Percentiles rank a stretch among this genome's conserved stretches.
Evolutionary conservation across 1,140 invertebrate species (phyloP).

Genomic region (Drepana arcuata): DNA sequence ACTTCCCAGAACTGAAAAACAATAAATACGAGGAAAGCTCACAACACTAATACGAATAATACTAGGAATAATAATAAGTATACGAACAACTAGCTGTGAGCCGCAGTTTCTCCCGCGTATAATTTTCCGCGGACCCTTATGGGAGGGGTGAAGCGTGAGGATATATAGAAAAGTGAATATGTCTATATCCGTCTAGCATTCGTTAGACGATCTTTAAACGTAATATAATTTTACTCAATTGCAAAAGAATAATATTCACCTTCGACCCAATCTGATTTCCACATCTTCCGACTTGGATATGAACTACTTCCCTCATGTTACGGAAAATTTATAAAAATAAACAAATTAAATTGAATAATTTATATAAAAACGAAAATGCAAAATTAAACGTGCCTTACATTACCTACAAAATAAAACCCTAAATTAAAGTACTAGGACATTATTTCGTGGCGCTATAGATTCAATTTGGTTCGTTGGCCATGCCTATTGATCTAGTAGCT

Average conservation of each 20-base stretch:
- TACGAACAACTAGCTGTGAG: too few species aligned
- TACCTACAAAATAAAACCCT: conserved; percentile 17
- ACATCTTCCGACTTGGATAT: conserved; percentile 82
- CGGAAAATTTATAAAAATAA: conserved; percentile 34
- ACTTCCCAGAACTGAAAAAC: conserved; percentile 53
- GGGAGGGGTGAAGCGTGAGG: too few species aligned
- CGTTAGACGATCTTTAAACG: too few species aligned
- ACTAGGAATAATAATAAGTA: too few species aligned
- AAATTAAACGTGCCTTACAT: conserved; percentile 23
- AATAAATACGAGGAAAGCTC: not conserved
- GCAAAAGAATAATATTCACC: conserved; percentile 59
- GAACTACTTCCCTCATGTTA: conserved; percentile 78
- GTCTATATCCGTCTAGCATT: too few species aligned
- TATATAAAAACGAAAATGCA: conserved; percentile 19
- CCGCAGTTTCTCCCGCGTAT: too few species aligned
- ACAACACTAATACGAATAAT: too few species aligned
- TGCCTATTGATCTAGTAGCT: too few species aligned
- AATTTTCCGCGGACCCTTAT: too few species aligned
- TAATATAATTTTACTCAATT: too few species aligned
- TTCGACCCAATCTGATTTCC: conserved; percentile 85
- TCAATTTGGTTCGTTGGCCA: conserved; percentile 1
- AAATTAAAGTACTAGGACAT: conserved; percentile 11
- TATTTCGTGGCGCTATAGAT: conserved; percentile 12
- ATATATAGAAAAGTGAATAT: too few species aligned
- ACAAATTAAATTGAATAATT: conserved; percentile 3